Evolutionary conservation across 2,888 invertebrate genomes (phyloP).

Genomic region (Cephus spinipes): DNA sequence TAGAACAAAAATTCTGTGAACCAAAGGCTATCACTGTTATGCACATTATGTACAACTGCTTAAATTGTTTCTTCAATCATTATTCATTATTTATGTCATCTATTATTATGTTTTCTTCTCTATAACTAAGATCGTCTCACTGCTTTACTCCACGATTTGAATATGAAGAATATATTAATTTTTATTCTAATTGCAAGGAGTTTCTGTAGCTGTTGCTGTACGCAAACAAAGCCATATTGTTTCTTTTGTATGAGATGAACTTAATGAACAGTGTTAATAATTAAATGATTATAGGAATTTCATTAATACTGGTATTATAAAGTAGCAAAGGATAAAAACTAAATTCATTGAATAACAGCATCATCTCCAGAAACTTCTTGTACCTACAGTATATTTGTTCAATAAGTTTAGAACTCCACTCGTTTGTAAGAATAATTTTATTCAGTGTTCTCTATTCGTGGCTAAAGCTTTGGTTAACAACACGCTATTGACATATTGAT

Average conservation of each 20-base stretch:
- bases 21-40: conserved; percentile 46
- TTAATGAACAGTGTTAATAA: background rate
- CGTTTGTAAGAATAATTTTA: conserved; percentile 43
- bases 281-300: background rate
- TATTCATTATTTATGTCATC: background rate
- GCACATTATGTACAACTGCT: conserved; percentile 59
- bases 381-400: conserved; percentile 29
- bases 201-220: conserved; percentile 27
- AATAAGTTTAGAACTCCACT: conserved; percentile 20
- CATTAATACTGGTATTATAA: conserved; percentile 6
- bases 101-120: conserved; percentile 1
- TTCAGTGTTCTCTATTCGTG: conserved; percentile 26
- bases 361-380: conserved; percentile 31
- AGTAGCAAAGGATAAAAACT: background rate
- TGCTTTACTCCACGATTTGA: conserved; percentile 21
- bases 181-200: conserved; percentile 31
- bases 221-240: conserved; percentile 4
- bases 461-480: conserved; percentile 44
- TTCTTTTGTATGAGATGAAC: background rate
- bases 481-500: conserved; percentile 36
- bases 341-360: background rate
- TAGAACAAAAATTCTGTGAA: conserved; percentile 33
- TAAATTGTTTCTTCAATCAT: conserved; percentile 28
- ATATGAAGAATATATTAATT: conserved; percentile 45
- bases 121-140: conserved; percentile 6